A percentile compares a stretch with the other conserved stretches of the same genome.
These are phyloP conservation scores for Choloepus didactylus DNA, from an alignment of 2,797 vertebrate genomes.

Conservation along the genomic window DNA sequence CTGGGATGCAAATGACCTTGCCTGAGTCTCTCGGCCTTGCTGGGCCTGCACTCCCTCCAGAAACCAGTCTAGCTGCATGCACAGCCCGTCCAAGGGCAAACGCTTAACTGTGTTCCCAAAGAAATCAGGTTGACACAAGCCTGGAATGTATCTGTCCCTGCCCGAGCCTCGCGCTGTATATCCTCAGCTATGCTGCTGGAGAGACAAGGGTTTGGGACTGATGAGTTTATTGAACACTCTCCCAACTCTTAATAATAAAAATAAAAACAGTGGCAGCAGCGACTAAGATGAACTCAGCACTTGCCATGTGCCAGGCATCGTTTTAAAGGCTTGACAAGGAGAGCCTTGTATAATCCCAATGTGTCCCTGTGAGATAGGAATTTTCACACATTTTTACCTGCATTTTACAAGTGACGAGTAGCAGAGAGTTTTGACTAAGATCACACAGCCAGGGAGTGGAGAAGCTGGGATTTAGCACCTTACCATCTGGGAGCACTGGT, in stretches of 20 bases:
- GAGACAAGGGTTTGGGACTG: not conserved
- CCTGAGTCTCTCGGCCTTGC: fast-evolving
- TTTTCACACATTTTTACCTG: fast-evolving
- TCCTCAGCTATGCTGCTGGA: not conserved
- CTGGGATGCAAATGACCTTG: not conserved
- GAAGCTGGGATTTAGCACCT: not conserved
- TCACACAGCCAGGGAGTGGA: not conserved
- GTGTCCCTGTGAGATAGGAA: fast-evolving
- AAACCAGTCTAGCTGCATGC: not conserved
- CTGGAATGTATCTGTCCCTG: not conserved
- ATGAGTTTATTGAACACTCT: not conserved
- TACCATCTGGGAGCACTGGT: fast-evolving
- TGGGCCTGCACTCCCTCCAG: not conserved
- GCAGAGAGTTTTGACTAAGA: not conserved
- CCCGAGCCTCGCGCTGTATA: no score
- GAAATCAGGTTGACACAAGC: not conserved
- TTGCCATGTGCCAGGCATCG: fast-evolving
- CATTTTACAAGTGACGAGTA: not conserved
- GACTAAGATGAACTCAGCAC: fast-evolving
- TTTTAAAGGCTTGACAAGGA: fast-evolving
- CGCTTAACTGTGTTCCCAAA: not conserved
- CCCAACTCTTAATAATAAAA: not conserved
- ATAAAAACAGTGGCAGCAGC: fast-evolving
- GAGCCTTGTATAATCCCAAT: not conserved
- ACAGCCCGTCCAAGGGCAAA: not conserved